Base-by-base conservation (phyloP, 2,888 invertebrate genomes). In the Eupithecia subumbrata region DNA sequence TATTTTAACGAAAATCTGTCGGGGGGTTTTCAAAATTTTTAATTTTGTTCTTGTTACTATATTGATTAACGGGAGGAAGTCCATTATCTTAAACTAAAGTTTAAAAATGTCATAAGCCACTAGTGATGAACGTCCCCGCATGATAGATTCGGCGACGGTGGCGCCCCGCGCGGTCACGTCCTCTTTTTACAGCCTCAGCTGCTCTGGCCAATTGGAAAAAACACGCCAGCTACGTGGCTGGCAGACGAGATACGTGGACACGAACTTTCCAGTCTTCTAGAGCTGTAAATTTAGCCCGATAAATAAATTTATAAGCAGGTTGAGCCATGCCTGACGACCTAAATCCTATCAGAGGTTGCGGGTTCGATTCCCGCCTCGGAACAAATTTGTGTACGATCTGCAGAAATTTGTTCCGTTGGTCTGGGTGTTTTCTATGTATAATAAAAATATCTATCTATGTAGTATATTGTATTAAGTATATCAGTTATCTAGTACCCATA, bases 181-280 rank as follows among this genome's bases (percentile, higher is more conserved):
- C 87, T 87, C 84, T 83, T 91, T 94, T 94, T 94, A 94, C 92
- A 89, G 85, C 91, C 91, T 90, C 93, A 93, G 93, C 92, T 94
- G 92, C 88, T 86, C 82, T 81, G 79, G 80, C 88, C 92, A 92
- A 93, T 92, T 88, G 90, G 89, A 90, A 90, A 92, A 92, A 92
- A 87, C 86, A 85, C 86, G 85, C 85, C 85, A 85, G 88, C 90
- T 90, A 90, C 68, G 78, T 72, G 71, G 68, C 45, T n/a, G 11
- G 73, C 77, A 22, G 52, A 90, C 80, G 80, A 72, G 78, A 76
- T 52, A 79, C 79, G 68, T 68, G 68, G 68, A 68, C 68, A 43
- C 16, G 68, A 22, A 45, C 43, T 40, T 12, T 11, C 43, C n/a
- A n/a, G 25, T 69, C 43, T 48, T 48, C 25, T 22, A 60, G 22